These are phyloP conservation scores for Emydocephalus ijimae DNA, from an alignment of 2,113 vertebrate species.

Conservation along the genomic window DNA sequence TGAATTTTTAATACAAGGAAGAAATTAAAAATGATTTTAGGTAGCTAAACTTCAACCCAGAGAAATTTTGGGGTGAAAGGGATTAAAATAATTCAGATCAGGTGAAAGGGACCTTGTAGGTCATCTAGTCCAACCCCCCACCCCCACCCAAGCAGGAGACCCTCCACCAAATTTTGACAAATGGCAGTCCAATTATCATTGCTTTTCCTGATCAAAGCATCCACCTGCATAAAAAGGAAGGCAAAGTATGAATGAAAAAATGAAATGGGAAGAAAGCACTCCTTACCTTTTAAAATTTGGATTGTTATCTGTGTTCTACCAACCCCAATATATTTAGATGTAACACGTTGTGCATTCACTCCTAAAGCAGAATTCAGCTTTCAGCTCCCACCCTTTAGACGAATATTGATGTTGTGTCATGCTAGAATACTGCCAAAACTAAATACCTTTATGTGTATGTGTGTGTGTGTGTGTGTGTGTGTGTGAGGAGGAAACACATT, in stretches of 20 bases:
- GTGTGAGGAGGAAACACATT: background rate
- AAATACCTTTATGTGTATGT: background rate
- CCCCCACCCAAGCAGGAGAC: too few relatives aligned
- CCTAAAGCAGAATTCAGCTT: background rate
- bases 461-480: too few relatives aligned
- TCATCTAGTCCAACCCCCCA: too few relatives aligned
- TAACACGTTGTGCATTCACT: background rate
- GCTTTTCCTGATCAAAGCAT: background rate
- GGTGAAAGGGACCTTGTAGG: too few relatives aligned
- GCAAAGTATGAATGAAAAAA: background rate
- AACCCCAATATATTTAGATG: background rate
- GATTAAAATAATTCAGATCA: background rate
- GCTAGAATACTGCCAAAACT: background rate
- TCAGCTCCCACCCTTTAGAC: background rate
- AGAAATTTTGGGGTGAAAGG: background rate
- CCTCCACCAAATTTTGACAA: too few relatives aligned
- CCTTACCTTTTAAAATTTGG: background rate
- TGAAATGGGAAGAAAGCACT: background rate
- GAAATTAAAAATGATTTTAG: background rate
- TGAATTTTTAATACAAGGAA: background rate
- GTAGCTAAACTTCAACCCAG: background rate
- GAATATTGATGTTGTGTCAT: background rate
- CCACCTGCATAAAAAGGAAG: background rate
- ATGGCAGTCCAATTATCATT: background rate
- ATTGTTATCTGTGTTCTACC: background rate